Evolutionary conservation across 2,888 invertebrate genomes (phyloP).

Genomic region (Drosophila lacicola): DNA sequence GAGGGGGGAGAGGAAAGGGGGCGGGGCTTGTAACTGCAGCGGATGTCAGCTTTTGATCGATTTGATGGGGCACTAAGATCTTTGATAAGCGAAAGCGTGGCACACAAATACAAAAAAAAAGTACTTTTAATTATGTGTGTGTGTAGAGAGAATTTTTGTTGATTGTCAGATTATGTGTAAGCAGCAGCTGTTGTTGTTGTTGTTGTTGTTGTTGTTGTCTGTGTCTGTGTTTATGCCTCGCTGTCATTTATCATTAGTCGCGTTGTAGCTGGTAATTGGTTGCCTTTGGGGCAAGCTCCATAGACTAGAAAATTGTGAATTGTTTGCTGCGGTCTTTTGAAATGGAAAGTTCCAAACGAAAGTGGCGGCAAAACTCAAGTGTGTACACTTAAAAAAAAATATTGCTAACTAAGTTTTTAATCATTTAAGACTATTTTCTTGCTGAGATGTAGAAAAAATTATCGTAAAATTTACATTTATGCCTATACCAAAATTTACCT

Average conservation of each 20-base stretch:
- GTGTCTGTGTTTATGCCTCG: conserved; percentile 40
- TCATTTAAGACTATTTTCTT: no score
- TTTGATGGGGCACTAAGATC: conserved; percentile 58
- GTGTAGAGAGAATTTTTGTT: conserved; percentile 37
- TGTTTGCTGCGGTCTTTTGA: conserved; percentile 10
- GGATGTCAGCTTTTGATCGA: conserved; percentile 70
- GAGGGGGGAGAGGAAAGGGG: neutral
- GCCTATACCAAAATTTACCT: no score
- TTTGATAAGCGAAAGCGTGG: conserved; percentile 74
- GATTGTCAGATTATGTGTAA: conserved; percentile 40
- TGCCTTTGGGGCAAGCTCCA: conserved; percentile 28
- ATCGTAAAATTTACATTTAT: no score
- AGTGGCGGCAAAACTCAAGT: conserved; percentile 27
- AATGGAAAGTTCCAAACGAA: conserved; percentile 54
- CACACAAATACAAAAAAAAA: conserved; percentile 36
- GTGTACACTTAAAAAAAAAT: neutral
- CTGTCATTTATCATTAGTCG: conserved; percentile 76
- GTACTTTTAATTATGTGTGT: conserved; percentile 59
- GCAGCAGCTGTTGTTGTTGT: conserved; percentile 11
- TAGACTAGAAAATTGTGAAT: conserved; percentile 12
- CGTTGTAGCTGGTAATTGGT: conserved; percentile 52
- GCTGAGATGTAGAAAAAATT: no score
- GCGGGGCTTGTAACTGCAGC: neutral
- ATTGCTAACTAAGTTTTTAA: no score
- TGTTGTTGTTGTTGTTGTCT: conserved; percentile 18